Conservation (phyloP, 2,888 invertebrate genomes). For the Tolmerus cingulatus region DNA sequence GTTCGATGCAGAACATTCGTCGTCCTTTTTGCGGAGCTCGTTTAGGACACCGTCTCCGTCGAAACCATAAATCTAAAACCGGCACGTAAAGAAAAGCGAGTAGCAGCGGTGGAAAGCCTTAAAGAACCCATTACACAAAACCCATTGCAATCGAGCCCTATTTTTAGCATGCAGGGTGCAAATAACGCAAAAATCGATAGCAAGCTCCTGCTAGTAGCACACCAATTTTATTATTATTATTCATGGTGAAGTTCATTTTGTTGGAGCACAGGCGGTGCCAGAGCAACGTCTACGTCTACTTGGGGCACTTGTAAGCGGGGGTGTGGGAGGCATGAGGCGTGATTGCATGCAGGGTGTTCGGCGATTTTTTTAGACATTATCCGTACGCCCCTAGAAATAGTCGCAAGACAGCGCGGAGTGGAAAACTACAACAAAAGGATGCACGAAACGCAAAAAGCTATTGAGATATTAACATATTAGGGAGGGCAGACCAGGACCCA, state of each 20-base stretch:
- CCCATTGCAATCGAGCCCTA: neutral
- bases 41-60: neutral
- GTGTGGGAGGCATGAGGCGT: neutral
- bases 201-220: neutral
- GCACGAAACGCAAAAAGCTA: neutral
- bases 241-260: neutral
- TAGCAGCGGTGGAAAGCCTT: neutral
- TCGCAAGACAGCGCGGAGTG: neutral
- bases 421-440: neutral
- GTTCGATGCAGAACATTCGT: neutral
- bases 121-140: neutral
- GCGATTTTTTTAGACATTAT: neutral
- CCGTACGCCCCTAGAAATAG: slow-evolving; percentile 24
- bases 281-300: neutral
- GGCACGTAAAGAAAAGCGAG: neutral
- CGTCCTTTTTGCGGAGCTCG: neutral
- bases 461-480: neutral
- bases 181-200: neutral
- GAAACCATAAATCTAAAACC: neutral
- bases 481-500: neutral
- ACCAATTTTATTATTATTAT: neutral
- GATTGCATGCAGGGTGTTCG: neutral
- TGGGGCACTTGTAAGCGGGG: neutral
- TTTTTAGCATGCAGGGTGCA: slow-evolving; percentile 6
- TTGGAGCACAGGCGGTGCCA: neutral